These are phyloP conservation scores for Coturnix japonica DNA, from an alignment of 2,113 vertebrate genomes.

Conservation along the genomic window DNA sequence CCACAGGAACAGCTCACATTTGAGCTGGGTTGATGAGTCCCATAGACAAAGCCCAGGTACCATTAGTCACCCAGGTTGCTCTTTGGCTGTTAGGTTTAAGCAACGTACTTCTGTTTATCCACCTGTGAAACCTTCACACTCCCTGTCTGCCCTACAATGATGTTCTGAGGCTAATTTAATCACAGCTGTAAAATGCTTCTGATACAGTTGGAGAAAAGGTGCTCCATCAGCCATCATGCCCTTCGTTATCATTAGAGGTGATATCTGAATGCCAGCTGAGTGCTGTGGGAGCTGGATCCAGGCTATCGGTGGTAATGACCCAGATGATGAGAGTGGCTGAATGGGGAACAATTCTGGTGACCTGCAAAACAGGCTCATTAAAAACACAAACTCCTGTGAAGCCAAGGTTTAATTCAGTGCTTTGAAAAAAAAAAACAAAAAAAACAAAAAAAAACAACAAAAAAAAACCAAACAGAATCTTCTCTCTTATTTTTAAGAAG, in stretches of 20 bases:
- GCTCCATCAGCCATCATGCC: background rate
- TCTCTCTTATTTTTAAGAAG: background rate
- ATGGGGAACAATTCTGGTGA: constrained; percentile 50
- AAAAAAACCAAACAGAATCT: background rate
- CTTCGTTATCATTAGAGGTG: background rate
- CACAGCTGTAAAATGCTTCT: background rate
- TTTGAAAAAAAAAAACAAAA: too few species aligned
- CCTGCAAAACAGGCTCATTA: constrained; percentile 44
- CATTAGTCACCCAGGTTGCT: background rate
- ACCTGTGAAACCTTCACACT: background rate
- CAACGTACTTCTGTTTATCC: background rate
- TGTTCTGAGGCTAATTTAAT: background rate
- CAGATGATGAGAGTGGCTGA: constrained; percentile 53
- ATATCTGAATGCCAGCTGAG: constrained; percentile 42
- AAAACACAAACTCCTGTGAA: background rate
- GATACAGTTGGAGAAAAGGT: constrained; percentile 23
- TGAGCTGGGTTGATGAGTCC: background rate
- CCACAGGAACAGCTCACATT: background rate
- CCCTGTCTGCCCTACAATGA: background rate
- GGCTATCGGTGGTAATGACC: background rate
- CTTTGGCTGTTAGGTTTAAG: background rate
- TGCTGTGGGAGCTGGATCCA: background rate
- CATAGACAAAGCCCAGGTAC: background rate
- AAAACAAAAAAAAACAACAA: too few species aligned
- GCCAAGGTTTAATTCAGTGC: constrained; percentile 24